Evolutionary conservation across 2,797 vertebrate genomes (phyloP), one percentile per base, ranked within the genome.

Genomic region (Rallus crepitans): DNA sequence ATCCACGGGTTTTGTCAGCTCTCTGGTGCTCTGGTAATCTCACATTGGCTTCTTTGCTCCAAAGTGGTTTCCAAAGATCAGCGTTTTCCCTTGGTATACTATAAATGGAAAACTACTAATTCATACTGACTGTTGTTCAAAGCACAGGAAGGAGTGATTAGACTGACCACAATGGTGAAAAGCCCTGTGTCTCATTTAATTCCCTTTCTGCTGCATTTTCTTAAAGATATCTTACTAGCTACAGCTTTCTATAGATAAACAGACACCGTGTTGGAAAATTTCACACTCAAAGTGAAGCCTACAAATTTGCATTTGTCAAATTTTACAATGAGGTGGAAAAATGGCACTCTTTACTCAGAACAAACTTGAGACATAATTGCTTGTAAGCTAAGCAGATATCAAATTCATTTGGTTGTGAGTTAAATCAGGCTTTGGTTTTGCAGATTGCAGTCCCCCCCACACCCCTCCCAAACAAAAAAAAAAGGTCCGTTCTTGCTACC

Each of bases 321-420:
- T 64, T 97, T 91, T 83, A 86, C 75, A 96, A 47, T 89, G 76
- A 97, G 90, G 87, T 94, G 55, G 79, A 78, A 69, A 96, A 95
- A 94, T 12, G 31, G n/a, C 55, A 47, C 21, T 30, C 64, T 87
- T 40, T 69, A 19, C 56, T 85, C 14, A 2, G 33, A 94, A 79
- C 91, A 87, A 94, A 96, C 92, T 87, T 20, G 31, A 80, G 64
- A 53, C 40, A 3, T 82, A 89, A 94, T 94, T 87, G 79, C 83
- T 94, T 89, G 85, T 89, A 71, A 90, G 60, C 63, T 50, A 64
- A 76, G 60, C 42, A 82, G 24, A 63, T 72, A 84, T 10, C 70
- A 50, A 33, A 70, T 82, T 73, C 28, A 7, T 93, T 86, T 47
- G 35, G 63, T 64, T 80, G 27, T 9, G 56, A 94, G 40, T 63